A percentile compares a stretch with the other conserved stretches of the same genome.
These are phyloP conservation scores for Nyctalus aviator DNA, from an alignment of 2,797 vertebrate species.

Conservation along the genomic window DNA sequence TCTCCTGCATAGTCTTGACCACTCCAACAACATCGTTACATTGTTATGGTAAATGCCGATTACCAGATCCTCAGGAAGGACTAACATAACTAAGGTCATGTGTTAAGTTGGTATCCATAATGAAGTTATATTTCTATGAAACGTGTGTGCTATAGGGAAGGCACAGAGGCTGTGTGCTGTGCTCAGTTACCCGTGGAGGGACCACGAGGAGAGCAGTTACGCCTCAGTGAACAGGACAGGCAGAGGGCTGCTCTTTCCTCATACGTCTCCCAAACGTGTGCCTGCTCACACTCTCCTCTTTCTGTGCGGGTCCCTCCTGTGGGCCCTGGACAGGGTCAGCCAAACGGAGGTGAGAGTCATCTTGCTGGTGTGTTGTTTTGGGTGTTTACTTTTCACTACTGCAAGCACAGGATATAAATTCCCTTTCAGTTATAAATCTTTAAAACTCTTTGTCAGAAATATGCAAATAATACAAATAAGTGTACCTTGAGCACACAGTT, in stretches of 20 bases:
- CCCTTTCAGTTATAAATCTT: neutral
- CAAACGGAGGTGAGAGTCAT: rapidly evolving
- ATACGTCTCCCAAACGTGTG: rapidly evolving
- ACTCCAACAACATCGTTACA: rapidly evolving
- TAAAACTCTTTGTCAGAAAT: neutral
- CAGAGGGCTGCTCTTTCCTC: neutral
- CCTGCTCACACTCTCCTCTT: neutral
- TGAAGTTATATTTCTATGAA: neutral
- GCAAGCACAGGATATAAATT: neutral
- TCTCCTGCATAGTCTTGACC: rapidly evolving
- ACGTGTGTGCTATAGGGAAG: rapidly evolving
- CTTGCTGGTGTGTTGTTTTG: neutral
- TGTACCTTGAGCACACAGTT: neutral
- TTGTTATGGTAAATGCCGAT: neutral
- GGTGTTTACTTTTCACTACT: neutral
- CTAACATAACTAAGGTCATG: rapidly evolving
- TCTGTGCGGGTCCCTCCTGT: rapidly evolving
- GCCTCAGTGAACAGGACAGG: neutral
- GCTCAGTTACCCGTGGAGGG: rapidly evolving
- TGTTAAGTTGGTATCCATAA: neutral
- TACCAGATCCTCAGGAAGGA: neutral
- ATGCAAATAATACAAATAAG: neutral
- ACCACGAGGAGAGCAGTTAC: rapidly evolving
- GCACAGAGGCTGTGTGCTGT: neutral
- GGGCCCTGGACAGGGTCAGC: neutral